Evolutionary conservation across 2,113 vertebrate species (phyloP).

Genomic region (Oophaga pumilio): DNA sequence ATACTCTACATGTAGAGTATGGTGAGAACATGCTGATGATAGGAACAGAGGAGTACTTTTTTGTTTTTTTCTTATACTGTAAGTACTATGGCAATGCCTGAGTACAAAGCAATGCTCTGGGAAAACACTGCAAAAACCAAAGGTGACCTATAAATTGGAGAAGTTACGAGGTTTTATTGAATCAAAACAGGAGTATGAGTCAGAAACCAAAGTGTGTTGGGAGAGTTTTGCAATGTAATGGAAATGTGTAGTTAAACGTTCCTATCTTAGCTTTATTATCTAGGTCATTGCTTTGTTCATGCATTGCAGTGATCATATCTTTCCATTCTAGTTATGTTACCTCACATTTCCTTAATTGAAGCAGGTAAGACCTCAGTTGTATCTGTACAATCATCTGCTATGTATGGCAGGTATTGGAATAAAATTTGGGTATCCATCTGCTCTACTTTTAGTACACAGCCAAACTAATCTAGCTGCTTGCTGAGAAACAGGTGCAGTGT

Average conservation of each 20-base stretch:
- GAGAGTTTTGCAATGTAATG: not conserved
- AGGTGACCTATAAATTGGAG: constrained; percentile 21
- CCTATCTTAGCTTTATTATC: not conserved
- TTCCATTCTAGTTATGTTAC: not conserved
- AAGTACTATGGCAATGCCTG: not conserved
- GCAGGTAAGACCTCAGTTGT: not conserved
- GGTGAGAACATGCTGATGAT: not conserved
- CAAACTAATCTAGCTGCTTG: not conserved
- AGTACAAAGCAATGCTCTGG: not conserved
- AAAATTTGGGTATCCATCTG: constrained; percentile 3
- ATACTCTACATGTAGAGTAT: not conserved
- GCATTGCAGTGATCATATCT: not conserved
- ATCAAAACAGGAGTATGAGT: not conserved
- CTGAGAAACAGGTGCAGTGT: constrained; percentile 16
- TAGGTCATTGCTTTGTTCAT: not conserved
- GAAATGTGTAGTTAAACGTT: not conserved
- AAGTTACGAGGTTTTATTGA: not conserved
- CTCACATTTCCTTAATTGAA: not conserved
- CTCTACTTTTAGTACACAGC: not conserved
- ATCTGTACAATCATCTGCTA: not conserved
- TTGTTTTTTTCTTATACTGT: not conserved
- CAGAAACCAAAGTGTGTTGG: not conserved
- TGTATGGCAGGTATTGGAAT: not conserved
- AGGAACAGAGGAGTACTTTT: not conserved
- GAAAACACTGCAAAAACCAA: not conserved